A percentile compares a stretch with the other conserved stretches of the same genome.
phyloP scores from a whole-genome alignment of 2,797 vertebrate genomes.

The Falco peregrinus region DNA sequence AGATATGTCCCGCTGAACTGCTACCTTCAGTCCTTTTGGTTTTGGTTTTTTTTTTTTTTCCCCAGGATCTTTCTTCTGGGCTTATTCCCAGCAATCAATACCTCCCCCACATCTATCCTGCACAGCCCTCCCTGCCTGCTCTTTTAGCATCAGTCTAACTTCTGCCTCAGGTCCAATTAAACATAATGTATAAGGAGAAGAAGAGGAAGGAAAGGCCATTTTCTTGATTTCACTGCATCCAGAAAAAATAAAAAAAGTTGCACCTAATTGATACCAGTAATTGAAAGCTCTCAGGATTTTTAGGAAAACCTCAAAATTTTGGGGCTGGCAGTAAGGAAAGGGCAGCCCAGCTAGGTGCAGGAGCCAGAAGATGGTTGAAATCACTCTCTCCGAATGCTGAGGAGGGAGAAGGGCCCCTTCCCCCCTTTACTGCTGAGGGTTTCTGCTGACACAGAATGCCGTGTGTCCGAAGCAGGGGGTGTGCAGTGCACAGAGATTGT shows the following conservation, averaged over 20 bases:
- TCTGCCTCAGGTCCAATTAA: background rate
- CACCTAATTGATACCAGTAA: fast-evolving
- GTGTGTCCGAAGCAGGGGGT: fast-evolving
- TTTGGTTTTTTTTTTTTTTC: fast-evolving
- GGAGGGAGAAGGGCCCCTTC: background rate
- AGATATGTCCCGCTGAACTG: background rate
- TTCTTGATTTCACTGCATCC: background rate
- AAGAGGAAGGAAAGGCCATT: background rate
- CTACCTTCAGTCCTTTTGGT: background rate
- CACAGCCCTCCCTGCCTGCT: background rate
- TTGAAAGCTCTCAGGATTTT: background rate
- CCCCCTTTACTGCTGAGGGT: fast-evolving
- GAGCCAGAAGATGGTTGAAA: background rate
- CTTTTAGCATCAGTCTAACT: background rate
- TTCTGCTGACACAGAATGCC: background rate
- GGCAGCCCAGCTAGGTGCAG: background rate
- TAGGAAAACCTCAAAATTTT: background rate
- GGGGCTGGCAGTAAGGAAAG: background rate
- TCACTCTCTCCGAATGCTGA: background rate
- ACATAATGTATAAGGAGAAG: background rate
- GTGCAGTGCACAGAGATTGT: fast-evolving
- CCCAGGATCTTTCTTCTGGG: background rate
- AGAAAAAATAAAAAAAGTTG: background rate
- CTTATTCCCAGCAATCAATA: background rate
- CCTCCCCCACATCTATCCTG: background rate